phyloP scores from a whole-genome alignment of 1,140 invertebrate species.

The silkworm (Bombyx mori) region DNA sequence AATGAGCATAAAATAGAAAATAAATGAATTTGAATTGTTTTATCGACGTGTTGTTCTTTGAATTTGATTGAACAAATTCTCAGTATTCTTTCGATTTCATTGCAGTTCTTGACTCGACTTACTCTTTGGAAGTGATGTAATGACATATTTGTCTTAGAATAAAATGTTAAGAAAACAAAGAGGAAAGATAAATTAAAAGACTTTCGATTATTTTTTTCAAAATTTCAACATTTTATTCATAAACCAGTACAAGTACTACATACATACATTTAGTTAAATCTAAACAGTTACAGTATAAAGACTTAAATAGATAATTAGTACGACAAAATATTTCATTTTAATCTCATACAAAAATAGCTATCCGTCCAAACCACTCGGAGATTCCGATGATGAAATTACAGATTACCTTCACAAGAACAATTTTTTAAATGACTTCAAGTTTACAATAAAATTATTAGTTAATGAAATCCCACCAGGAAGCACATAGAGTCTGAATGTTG shows the following conservation, averaged over 20 bases:
- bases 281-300: conserved; percentile 45
- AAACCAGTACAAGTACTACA: conserved; percentile 51
- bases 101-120: no score
- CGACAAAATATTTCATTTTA: conserved; percentile 22
- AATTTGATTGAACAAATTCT: no score
- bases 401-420: no score
- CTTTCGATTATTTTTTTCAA: conserved; percentile 19
- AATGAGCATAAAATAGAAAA: no score
- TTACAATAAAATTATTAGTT: no score
- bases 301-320: conserved; percentile 7
- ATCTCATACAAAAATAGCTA: conserved; percentile 51
- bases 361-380: conserved; percentile 27
- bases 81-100: no score
- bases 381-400: no score
- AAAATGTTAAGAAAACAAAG: neutral
- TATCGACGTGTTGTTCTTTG: no score
- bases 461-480: no score
- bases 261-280: conserved; percentile 29
- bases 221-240: conserved; percentile 67
- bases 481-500: no score
- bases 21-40: no score
- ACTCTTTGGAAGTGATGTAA: neutral
- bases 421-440: no score
- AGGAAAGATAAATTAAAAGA: conserved; percentile 1
- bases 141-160: neutral